Conservation (phyloP, 2,797 vertebrate species). For the Cynodonichthys magdalenae region DNA sequence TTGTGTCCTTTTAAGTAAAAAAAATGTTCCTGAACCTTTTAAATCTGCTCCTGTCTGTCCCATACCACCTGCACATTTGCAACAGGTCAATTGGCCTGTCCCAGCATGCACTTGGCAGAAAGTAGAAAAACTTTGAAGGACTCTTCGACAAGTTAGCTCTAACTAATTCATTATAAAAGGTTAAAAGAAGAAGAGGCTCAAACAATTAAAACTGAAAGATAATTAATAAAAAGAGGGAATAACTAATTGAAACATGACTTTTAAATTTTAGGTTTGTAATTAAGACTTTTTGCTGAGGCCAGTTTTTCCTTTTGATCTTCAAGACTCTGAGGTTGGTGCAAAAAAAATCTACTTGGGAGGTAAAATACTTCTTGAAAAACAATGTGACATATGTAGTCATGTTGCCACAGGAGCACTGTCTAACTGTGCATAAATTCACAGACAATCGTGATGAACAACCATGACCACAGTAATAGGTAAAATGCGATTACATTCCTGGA, state of each 20-base stretch:
- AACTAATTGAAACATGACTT: not conserved
- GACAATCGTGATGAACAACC: slow-evolving; percentile 35
- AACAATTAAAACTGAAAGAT: not conserved
- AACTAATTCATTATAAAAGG: not conserved
- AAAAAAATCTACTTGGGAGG: slow-evolving; percentile 5
- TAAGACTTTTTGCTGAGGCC: not conserved
- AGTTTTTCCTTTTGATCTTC: not conserved
- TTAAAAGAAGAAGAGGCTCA: not conserved
- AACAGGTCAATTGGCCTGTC: not conserved
- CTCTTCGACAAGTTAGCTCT: not conserved
- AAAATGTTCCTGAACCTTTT: too few relatives aligned
- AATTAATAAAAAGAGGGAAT: not conserved
- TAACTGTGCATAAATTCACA: slow-evolving; percentile 13
- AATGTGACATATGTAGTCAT: not conserved
- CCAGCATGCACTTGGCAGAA: slow-evolving; percentile 28
- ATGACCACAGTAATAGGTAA: slow-evolving; percentile 21
- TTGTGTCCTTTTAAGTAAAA: slow-evolving; percentile 17
- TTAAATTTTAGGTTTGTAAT: not conserved
- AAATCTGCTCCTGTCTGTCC: too few relatives aligned
- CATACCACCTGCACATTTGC: not conserved
- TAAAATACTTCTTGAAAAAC: slow-evolving; percentile 10
- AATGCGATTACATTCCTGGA: slow-evolving; percentile 33
- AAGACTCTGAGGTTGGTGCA: not conserved
- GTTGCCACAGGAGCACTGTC: not conserved
- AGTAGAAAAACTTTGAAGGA: not conserved